Percentiles rank a stretch among this genome's conserved stretches.
Evolutionary conservation across 1,140 invertebrate species (phyloP).

Genomic region (Oedothorax gibbosus): DNA sequence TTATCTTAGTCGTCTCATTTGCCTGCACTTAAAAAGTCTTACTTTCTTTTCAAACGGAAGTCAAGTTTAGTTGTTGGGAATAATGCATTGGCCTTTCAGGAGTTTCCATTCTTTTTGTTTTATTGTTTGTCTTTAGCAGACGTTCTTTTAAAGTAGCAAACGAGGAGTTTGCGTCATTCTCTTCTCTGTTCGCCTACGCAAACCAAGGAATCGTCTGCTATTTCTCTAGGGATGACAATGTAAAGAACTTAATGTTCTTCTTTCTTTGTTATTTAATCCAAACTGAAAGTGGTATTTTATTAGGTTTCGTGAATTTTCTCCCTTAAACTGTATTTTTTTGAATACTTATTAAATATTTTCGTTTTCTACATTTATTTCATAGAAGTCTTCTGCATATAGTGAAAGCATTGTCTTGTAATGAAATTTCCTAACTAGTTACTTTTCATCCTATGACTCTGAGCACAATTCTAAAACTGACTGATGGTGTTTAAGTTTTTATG

Average conservation of each 20-base stretch:
- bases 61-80: neutral
- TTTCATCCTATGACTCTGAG: too few species aligned
- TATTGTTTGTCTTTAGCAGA: neutral
- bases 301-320: neutral
- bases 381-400: neutral
- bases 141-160: constrained; percentile 7
- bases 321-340: neutral
- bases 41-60: constrained; percentile 11
- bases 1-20: constrained; percentile 27
- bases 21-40: neutral
- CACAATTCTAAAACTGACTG: too few species aligned
- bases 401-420: neutral
- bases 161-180: constrained; percentile 1
- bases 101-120: constrained; percentile 2
- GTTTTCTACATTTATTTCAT: neutral
- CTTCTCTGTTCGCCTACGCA: neutral
- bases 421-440: too few species aligned
- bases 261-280: neutral
- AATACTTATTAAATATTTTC: neutral
- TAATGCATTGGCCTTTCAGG: constrained; percentile 8
- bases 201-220: constrained; percentile 4
- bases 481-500: too few species aligned
- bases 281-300: neutral
- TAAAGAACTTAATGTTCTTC: neutral
- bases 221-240: neutral